Base-by-base conservation (phyloP, 2,113 vertebrate species). In the Numida meleagris region DNA sequence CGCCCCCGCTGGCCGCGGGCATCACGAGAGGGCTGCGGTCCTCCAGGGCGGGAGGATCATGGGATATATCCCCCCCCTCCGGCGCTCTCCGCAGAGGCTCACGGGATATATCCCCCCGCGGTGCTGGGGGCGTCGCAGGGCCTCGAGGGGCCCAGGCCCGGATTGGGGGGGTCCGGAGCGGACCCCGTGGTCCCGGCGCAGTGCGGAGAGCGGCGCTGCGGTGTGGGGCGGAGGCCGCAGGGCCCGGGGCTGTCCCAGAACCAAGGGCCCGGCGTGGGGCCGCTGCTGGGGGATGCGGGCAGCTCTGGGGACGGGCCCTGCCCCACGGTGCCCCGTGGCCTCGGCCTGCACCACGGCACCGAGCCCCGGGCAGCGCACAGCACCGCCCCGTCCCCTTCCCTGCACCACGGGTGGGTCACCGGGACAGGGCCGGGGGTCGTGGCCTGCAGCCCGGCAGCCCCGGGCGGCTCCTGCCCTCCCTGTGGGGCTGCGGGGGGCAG, bases 361-460 rank as follows among this genome's bases (percentile, higher is more conserved):
- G n/a, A n/a, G n/a, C 24, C 62, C 43, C 50, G 27, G 16, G 9
- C 11, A 45, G 4, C 1, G 9, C 4, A 31, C 0, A 16, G 2
- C 12, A 4, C 36, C 29, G 2, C 14, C 42, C 43, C 2, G 14
- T 40, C 70, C 62, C 46, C 0, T 6, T 4, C 21, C 73, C 8
- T 1, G 6, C 46, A 8, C 0, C 6, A 11, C 55, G 18, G 50
- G 42, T 61, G 36, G 45, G 12, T 6, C 50, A 8, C 74, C 55
- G 10, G 21, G 14, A 13, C 38, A 12, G 43, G 38, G 50, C 27
- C 23, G 38, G 17, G 21, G 10, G 14, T 7, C 1, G 29, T 36
- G 27, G 23, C 53, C 25, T 8, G 45, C 57, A 19, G 36, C 38
- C 16, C 15, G 34, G 55, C 38, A 7, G 27, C 25, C 31, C n/a